Base-by-base conservation (phyloP, 2,888 invertebrate species). In the Acleris cristana region DNA sequence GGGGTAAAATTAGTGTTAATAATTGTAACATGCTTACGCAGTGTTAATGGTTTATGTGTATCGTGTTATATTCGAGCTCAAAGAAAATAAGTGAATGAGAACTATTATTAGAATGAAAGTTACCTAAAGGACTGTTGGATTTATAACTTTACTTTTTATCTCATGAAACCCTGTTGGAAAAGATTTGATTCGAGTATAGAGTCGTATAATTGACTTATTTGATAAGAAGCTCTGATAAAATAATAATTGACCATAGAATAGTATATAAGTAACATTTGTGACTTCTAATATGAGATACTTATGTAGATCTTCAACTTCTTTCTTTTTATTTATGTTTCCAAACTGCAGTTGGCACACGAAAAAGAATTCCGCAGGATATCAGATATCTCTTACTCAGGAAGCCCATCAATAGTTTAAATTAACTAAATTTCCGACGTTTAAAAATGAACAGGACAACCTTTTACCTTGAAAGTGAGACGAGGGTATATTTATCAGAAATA, bases 381-480 rank as follows among this genome's bases (percentile, higher is more conserved):
- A 18, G 18, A 48, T 8, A 48, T 6, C 16, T n/a, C 48, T 18
- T 45, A 45, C n/a, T 16, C 34, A n/a, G 48, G 48, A 48, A 48
- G 48, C 18, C 7, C 48, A 48, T 45, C 5, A n/a, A 16, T 48
- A 14, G 2, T 1, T 48, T 44, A 23, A 44, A 44, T 1, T 44
- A 23, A 44, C 21, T 10, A 19, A 40, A 21, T 44, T 26, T 58
- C 21, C 21, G 44, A 2, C n/a, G 19, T 48, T 12, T 26, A 85
- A 74, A 66, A 78, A 79, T 67, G 34, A 72, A 58, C 55, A 75
- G 79, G 81, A 87, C 87, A 86, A 87, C 86, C 86, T 73, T 82
- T 80, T 81, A 83, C 87, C 87, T 87, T 88, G 83, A 83, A 85
- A 83, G 87, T 89, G 88, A 88, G 87, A 81, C 86, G 82, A 83